A percentile compares a stretch with the other conserved stretches of the same genome.
phyloP scores from a whole-genome alignment of 2,797 vertebrate genomes.

The Corythornis leucogaster region DNA sequence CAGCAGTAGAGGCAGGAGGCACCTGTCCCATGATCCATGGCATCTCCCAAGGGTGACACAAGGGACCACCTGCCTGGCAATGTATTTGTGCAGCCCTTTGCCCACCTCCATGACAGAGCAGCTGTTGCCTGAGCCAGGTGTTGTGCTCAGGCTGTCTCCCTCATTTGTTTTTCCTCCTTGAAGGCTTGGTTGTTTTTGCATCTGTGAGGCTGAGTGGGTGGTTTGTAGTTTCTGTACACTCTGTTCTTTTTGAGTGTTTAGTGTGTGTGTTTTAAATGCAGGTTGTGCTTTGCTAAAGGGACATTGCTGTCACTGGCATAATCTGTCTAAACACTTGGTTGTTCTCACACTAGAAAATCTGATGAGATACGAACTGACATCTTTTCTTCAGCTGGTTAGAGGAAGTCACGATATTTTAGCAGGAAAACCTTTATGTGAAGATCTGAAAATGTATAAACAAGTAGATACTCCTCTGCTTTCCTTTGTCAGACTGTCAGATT shows the following conservation, averaged over 20 bases:
- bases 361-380: constrained; percentile 16
- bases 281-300: not conserved
- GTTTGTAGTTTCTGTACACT: not conserved
- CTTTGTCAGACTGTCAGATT: constrained; percentile 34
- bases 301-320: not conserved
- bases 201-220: constrained; percentile 26
- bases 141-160: not conserved
- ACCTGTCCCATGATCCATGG: not conserved
- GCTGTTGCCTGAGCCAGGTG: not conserved
- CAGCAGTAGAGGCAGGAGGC: not conserved
- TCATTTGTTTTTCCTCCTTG: not conserved
- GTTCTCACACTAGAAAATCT: not conserved
- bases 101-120: not conserved
- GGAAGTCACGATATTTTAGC: constrained; percentile 32
- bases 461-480: not conserved
- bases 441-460: constrained; percentile 36
- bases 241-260: constrained; percentile 22
- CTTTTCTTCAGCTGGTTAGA: constrained; percentile 7
- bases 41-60: not conserved
- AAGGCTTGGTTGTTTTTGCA: constrained; percentile 25
- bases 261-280: not conserved
- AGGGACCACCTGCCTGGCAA: not conserved
- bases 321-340: constrained; percentile 6
- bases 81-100: not conserved
- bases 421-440: not conserved